Evolutionary conservation across 2,113 vertebrate species (phyloP).

Genomic region (Oreochromis niloticus): DNA sequence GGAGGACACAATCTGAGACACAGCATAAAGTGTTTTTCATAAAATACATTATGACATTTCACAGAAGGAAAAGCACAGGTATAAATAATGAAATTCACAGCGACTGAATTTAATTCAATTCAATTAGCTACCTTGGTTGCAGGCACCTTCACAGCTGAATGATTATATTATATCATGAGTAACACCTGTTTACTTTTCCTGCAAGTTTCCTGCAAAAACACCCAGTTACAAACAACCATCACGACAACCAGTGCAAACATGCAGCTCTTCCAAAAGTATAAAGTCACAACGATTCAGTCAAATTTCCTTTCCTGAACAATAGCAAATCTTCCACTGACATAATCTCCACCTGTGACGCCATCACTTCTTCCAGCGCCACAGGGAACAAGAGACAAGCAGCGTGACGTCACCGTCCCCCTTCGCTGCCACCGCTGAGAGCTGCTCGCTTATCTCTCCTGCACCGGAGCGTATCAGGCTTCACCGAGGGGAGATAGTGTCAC

Average conservation of each 20-base stretch:
- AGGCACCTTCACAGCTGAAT: neutral
- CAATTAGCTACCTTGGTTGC: neutral
- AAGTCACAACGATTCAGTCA: neutral
- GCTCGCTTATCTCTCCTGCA: conserved; percentile 42
- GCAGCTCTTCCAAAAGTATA: neutral
- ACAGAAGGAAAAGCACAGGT: neutral
- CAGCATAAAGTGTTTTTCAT: neutral
- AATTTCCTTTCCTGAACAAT: conserved; percentile 28
- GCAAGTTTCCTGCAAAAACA: neutral
- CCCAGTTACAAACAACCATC: neutral
- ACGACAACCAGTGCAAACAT: neutral
- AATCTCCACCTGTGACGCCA: conserved; percentile 26
- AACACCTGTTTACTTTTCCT: neutral
- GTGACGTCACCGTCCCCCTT: conserved; percentile 21
- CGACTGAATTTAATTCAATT: neutral
- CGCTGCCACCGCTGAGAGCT: neutral
- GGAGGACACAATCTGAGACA: neutral
- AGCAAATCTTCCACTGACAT: conserved; percentile 23
- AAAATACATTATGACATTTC: neutral
- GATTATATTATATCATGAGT: neutral
- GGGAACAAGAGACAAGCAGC: neutral
- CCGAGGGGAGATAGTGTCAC: conserved; percentile 51
- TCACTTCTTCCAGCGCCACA: conserved; percentile 11
- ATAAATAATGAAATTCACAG: neutral
- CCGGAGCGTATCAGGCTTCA: conserved; percentile 45